Evolutionary conservation across 2,797 vertebrate species (phyloP).

Genomic region (Chromobotia macracanthus): DNA sequence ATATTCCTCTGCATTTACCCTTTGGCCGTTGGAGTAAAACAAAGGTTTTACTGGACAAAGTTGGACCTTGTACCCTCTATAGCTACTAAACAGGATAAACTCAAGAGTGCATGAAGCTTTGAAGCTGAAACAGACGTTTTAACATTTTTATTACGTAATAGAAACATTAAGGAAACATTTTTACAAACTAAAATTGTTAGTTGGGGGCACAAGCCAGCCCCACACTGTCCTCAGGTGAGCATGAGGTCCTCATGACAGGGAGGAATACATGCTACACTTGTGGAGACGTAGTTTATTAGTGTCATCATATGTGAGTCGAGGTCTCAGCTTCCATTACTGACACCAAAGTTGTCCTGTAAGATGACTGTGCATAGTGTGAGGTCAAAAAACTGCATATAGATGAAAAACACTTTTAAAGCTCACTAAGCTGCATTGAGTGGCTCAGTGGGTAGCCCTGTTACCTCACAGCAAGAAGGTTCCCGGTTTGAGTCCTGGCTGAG

Average conservation of each 20-base stretch:
- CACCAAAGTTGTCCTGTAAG: background rate
- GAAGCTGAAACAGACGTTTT: too few species aligned
- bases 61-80: slow-evolving; percentile 25
- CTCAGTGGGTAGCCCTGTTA: too few species aligned
- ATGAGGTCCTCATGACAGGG: too few species aligned
- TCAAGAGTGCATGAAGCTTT: too few species aligned
- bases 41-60: slow-evolving; percentile 24
- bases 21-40: slow-evolving; percentile 9
- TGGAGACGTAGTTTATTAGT: slow-evolving; percentile 29
- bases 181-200: too few species aligned
- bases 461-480: too few species aligned
- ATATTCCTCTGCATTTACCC: background rate
- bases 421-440: too few species aligned
- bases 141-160: too few species aligned
- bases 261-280: background rate
- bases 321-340: background rate
- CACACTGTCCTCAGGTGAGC: too few species aligned
- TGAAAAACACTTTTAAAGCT: background rate
- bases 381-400: background rate
- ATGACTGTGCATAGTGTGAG: background rate
- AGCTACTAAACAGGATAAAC: slow-evolving; percentile 13
- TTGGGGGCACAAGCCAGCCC: too few species aligned
- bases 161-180: too few species aligned
- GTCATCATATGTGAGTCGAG: slow-evolving; percentile 24
- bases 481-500: too few species aligned